phyloP scores from a whole-genome alignment of 2,113 vertebrate genomes.

The Epinephelus moara region DNA sequence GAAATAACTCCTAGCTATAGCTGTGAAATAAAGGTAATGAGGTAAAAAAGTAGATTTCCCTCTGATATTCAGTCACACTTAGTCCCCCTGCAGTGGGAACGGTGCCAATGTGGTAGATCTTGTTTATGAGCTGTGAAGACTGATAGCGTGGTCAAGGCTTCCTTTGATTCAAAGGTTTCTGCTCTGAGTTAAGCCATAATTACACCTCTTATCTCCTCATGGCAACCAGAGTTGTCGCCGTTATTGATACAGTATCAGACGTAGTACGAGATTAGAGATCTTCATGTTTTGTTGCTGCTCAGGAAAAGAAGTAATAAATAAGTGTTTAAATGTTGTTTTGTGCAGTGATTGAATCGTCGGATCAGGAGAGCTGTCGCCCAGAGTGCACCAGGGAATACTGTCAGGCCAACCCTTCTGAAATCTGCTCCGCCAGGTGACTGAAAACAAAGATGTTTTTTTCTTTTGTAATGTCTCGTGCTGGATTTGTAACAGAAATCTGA shows the following conservation, averaged over 20 bases:
- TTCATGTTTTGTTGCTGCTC: conserved; percentile 16
- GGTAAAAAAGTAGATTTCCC: not conserved
- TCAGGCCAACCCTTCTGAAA: conserved; percentile 67
- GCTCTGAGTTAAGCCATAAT: conserved; percentile 63
- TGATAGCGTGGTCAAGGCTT: conserved; percentile 75
- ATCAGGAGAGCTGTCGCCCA: conserved; percentile 70
- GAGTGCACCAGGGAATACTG: conserved; percentile 82
- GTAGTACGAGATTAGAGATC: conserved; percentile 15
- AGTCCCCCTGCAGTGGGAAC: conserved; percentile 15
- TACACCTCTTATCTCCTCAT: conserved; percentile 70
- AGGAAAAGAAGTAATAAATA: not conserved
- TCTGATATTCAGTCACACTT: not conserved
- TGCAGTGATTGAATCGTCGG: conserved; percentile 73
- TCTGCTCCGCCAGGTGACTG: conserved; percentile 81
- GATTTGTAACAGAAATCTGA: not conserved
- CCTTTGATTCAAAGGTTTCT: conserved; percentile 76
- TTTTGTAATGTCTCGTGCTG: no score
- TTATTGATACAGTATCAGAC: conserved; percentile 59
- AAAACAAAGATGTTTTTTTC: not conserved
- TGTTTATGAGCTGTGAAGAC: conserved; percentile 72
- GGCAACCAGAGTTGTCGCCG: conserved; percentile 48
- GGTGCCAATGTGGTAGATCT: conserved; percentile 47
- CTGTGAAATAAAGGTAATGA: not conserved
- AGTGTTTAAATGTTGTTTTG: not conserved
- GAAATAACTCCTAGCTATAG: not conserved